Evolutionary conservation across 2,888 invertebrate species (phyloP).

Genomic region (Scaptomyza caliginosa): DNA sequence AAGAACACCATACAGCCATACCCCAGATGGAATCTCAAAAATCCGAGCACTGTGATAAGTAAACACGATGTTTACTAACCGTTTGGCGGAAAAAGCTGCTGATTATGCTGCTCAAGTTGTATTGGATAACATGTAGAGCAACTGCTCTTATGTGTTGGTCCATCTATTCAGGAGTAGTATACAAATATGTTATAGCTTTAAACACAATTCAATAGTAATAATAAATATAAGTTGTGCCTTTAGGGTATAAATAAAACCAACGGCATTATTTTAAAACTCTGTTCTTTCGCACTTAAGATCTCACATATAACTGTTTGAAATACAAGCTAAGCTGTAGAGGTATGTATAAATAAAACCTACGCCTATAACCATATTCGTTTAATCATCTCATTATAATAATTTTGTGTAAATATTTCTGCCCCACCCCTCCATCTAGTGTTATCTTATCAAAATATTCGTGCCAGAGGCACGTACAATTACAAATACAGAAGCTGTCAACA

Average conservation of each 20-base stretch:
- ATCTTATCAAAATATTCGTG: constrained; percentile 36
- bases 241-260: too few relatives aligned
- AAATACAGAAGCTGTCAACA: constrained; percentile 27
- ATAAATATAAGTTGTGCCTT: not conserved
- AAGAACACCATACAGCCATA: constrained; percentile 63
- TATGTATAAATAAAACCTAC: not conserved
- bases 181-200: not conserved
- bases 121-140: not conserved
- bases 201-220: not conserved
- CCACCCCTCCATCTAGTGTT: not conserved
- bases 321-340: not conserved
- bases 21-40: constrained; percentile 72
- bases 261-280: too few relatives aligned
- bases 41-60: constrained; percentile 9
- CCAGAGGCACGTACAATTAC: constrained; percentile 4
- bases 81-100: not conserved
- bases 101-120: not conserved
- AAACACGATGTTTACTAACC: not conserved
- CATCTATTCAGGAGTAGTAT: not conserved
- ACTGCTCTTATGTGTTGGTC: not conserved
- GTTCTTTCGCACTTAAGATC: not conserved
- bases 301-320: not conserved
- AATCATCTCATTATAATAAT: constrained; percentile 25
- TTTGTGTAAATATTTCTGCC: constrained; percentile 12
- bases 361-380: not conserved